phyloP scores from a whole-genome alignment of 2,113 vertebrate species.

The Colistium nudipinnis region DNA sequence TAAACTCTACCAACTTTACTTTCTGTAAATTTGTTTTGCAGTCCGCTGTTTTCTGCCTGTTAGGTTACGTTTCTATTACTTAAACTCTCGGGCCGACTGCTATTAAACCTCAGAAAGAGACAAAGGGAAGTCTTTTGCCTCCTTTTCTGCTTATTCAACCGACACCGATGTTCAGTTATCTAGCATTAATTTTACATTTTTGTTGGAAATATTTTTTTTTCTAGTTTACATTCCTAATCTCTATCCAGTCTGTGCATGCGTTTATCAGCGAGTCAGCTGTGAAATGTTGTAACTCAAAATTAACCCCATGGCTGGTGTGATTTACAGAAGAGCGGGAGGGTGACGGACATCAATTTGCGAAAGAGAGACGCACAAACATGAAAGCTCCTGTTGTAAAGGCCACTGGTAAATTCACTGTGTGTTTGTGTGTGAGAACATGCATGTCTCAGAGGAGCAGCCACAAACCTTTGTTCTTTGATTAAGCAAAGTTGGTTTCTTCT shows the following conservation, averaged over 20 bases:
- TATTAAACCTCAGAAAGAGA: no score
- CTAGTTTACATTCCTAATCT: no score
- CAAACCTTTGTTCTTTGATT: rapidly evolving
- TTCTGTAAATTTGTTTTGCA: no score
- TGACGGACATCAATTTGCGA: constrained; percentile 78
- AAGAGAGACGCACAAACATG: constrained; percentile 74
- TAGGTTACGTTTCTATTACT: no score
- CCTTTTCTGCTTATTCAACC: no score
- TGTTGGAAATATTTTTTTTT: no score
- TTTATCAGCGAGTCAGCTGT: not conserved
- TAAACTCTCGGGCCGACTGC: no score
- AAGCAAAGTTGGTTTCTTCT: not conserved
- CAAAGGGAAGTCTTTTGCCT: no score
- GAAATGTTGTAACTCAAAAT: not conserved
- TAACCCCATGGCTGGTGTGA: constrained; percentile 1
- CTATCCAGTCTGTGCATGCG: not conserved
- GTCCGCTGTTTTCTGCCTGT: no score
- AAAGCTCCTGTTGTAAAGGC: constrained; percentile 87
- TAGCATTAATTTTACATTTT: no score
- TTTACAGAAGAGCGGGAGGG: constrained; percentile 87
- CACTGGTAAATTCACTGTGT: constrained; percentile 81
- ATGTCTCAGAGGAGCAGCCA: not conserved
- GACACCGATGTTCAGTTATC: no score
- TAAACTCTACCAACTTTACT: no score
- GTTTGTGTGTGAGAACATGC: not conserved